Evolutionary conservation across 2,113 vertebrate genomes (phyloP).

Genomic region (zebrafish (Danio rerio)): GRCz12tu NC_133190.1:44703001-44703500

Average conservation of each 20-base stretch:
- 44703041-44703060: constrained; percentile 37
- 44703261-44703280: too few relatives aligned
- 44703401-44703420: too few relatives aligned
- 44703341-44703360: too few relatives aligned
- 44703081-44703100: constrained; percentile 38
- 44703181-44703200: constrained; percentile 15
- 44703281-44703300: background rate
- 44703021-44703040: constrained; percentile 38
- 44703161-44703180: constrained; percentile 20
- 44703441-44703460: too few relatives aligned
- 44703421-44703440: too few relatives aligned
- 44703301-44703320: background rate
- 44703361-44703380: too few relatives aligned
- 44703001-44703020: constrained; percentile 20
- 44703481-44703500: too few relatives aligned
- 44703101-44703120: background rate
- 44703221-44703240: background rate
- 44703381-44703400: too few relatives aligned
- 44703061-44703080: constrained; percentile 32
- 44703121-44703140: background rate
- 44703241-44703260: too few relatives aligned
- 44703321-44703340: background rate
- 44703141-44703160: constrained; percentile 1
- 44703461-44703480: too few relatives aligned
- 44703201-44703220: background rate